These are phyloP conservation scores for Pangasius djambal DNA, from an alignment of 2,797 vertebrate genomes.

Conservation along the genomic window DNA sequence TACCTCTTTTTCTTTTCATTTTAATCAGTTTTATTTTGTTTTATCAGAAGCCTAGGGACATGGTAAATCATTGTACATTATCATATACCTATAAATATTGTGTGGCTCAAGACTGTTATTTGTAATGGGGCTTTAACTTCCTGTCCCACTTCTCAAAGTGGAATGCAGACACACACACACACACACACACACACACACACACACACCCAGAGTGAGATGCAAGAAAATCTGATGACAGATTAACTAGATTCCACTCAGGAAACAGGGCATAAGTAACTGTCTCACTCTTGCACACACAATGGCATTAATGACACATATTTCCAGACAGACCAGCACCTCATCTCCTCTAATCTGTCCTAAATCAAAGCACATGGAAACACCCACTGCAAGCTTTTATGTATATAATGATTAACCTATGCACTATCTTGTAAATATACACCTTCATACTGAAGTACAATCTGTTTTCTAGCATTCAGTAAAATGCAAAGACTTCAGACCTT, in stretches of 20 bases:
- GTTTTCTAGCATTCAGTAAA: background rate
- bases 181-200: background rate
- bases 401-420: background rate
- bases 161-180: background rate
- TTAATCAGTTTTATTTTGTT: background rate
- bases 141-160: background rate
- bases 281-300: slow-evolving; percentile 7
- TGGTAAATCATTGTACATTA: background rate
- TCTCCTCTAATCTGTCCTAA: background rate
- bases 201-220: slow-evolving; percentile 3
- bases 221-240: slow-evolving; percentile 8
- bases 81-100: background rate
- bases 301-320: background rate
- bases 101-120: background rate
- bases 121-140: background rate
- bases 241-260: slow-evolving; percentile 28
- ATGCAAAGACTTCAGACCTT: background rate
- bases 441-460: background rate
- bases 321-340: background rate
- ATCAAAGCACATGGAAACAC: background rate
- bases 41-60: background rate
- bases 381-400: background rate
- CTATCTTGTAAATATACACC: background rate
- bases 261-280: slow-evolving; percentile 12
- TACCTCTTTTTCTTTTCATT: background rate